Evolutionary conservation across 2,113 vertebrate species (phyloP).

Genomic region (Lophotis ruficrista): DNA sequence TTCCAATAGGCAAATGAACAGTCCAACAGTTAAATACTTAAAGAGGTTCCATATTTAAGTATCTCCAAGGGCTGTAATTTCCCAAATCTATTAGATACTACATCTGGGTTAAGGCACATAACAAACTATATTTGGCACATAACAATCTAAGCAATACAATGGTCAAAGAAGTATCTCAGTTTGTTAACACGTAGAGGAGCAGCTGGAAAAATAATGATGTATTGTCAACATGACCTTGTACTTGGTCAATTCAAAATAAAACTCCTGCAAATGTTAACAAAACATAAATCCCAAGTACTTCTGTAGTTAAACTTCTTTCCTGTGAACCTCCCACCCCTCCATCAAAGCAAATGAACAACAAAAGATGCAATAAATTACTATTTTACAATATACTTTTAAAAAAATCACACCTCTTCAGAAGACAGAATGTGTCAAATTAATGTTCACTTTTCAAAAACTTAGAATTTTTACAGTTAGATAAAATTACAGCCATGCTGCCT

Average conservation of each 20-base stretch:
- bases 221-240: conserved; percentile 53
- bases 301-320: not conserved
- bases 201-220: conserved; percentile 55
- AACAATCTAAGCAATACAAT: conserved; percentile 32
- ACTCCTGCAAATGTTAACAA: conserved; percentile 23
- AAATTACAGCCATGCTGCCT: not conserved
- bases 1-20: not conserved
- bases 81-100: conserved; percentile 13
- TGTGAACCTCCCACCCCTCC: not conserved
- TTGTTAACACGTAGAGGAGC: conserved; percentile 32
- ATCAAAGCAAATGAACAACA: not conserved
- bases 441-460: not conserved
- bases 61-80: not conserved
- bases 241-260: conserved; percentile 36
- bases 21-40: not conserved
- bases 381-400: not conserved
- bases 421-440: not conserved
- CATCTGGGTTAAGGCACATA: not conserved
- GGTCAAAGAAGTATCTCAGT: conserved; percentile 43
- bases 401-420: not conserved
- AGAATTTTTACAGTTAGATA: not conserved
- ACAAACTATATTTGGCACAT: not conserved
- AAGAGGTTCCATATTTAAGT: not conserved
- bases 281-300: not conserved
- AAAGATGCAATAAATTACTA: not conserved